These are phyloP conservation scores for Papilio demoleus DNA, from an alignment of 2,888 invertebrate genomes.

Conservation along the genomic window DNA sequence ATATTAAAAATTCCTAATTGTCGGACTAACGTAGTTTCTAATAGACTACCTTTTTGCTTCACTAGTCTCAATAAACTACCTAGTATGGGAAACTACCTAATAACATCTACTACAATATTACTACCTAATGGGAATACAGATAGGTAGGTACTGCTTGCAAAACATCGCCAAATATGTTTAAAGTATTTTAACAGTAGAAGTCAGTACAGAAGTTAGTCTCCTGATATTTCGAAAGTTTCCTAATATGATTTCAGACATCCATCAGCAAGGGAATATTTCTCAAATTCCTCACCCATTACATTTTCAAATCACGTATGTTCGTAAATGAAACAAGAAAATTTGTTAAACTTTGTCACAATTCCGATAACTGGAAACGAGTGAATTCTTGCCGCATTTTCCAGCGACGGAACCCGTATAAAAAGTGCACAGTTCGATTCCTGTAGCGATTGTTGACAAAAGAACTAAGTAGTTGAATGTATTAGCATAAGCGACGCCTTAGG, in stretches of 20 bases:
- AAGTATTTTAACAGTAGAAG: too few species aligned
- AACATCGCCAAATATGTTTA: too few species aligned
- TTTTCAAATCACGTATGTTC: slow-evolving; percentile 32
- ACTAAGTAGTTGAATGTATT: slow-evolving; percentile 76
- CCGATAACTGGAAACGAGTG: slow-evolving; percentile 48
- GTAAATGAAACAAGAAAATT: slow-evolving; percentile 21
- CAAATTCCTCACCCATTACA: slow-evolving; percentile 17
- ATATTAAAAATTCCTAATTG: too few species aligned
- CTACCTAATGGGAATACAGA: too few species aligned
- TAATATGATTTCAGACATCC: neutral
- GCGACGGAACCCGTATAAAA: slow-evolving; percentile 61
- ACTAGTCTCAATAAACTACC: too few species aligned
- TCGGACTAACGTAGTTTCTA: too few species aligned
- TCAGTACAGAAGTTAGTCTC: too few species aligned
- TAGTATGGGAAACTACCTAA: too few species aligned
- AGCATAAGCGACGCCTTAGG: slow-evolving; percentile 76
- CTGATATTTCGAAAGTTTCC: neutral
- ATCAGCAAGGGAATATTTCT: slow-evolving; percentile 24
- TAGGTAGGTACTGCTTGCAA: too few species aligned
- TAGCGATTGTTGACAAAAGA: slow-evolving; percentile 75
- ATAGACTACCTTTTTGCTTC: too few species aligned
- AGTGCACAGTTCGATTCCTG: slow-evolving; percentile 60
- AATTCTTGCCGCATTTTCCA: slow-evolving; percentile 33
- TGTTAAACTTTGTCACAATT: slow-evolving; percentile 45
- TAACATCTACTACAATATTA: too few species aligned